Conservation (phyloP, 2,888 invertebrate species). For the Agonopterix arenella region DNA sequence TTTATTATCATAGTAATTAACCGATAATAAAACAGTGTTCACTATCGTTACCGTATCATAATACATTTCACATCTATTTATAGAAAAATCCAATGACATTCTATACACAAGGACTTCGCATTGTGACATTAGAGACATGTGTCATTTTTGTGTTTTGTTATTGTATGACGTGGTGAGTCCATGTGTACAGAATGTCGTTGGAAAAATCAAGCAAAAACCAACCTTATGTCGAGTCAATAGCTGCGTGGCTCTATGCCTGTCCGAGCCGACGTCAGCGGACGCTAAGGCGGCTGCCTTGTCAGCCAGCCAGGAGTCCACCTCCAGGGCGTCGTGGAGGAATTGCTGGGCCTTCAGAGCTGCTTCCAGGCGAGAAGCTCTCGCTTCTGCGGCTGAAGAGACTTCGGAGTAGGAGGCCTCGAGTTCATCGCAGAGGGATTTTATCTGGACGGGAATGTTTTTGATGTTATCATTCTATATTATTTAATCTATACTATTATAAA, state of each 20-base stretch:
- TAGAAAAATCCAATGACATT: too few species aligned
- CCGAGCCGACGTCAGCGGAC: slow-evolving; percentile 92
- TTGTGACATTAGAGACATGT: too few species aligned
- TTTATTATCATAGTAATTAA: too few species aligned
- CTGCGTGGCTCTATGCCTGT: slow-evolving; percentile 94
- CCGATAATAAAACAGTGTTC: too few species aligned
- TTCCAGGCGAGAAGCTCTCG: slow-evolving; percentile 82
- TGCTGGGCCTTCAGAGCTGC: slow-evolving; percentile 92
- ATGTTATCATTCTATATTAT: too few species aligned
- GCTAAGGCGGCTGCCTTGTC: slow-evolving; percentile 90
- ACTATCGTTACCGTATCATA: too few species aligned
- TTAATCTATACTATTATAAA: too few species aligned
- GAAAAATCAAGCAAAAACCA: not conserved
- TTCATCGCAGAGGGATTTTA: slow-evolving; percentile 84
- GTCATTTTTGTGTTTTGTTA: too few species aligned
- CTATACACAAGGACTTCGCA: too few species aligned
- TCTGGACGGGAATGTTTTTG: slow-evolving; percentile 53
- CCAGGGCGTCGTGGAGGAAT: slow-evolving; percentile 92
- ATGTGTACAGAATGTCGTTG: too few species aligned
- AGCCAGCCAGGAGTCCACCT: slow-evolving; percentile 94
- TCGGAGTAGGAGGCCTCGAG: slow-evolving; percentile 85
- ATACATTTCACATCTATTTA: too few species aligned
- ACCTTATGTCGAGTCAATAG: slow-evolving; percentile 96
- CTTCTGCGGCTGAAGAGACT: slow-evolving; percentile 80
- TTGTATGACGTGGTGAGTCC: too few species aligned